Base-by-base conservation (phyloP, 2,113 vertebrate genomes). In the Myotis yumanensis region DNA sequence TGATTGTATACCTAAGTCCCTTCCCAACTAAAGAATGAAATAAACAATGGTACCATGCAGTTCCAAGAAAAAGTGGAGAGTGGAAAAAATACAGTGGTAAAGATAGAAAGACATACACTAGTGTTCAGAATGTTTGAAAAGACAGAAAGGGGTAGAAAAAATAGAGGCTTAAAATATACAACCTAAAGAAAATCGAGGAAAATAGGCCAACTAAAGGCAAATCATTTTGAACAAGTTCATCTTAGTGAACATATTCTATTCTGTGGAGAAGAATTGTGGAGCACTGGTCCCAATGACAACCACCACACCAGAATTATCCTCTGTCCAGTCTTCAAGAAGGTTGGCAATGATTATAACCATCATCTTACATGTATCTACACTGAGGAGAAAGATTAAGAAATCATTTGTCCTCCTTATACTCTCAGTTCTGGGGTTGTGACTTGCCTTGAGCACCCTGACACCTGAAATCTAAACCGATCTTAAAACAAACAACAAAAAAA, bases 381-480 rank as follows among this genome's bases (percentile, higher is more conserved):
- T 5, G 35, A 81, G 30, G 71, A 57, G 17, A 3, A 15, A 71
- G 57, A 68, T 14, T 9, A 69, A 72, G 54, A 80, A 57, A 46
- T 35, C 37, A 51, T 35, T 59, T 87, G 12, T 59, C 12, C 28
- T 86, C 9, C 23, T 8, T 5, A 69, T 11, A 62, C 43, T n/a
- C 28, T n/a, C 43, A 66, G 37, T 32, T 28, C 22, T 48, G 76
- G 54, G 23, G 8, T 18, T 68, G 30, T 35, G 32, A 75, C 32
- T 25, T 23, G 51, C n/a, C 51, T 43, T 72, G 46, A 94, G n/a
- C 46, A 86, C 30, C 22, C 15, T 18, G 59, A 30, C 18, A n/a
- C 15, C n/a, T 86, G 20, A 79, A 77, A 82, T 82, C 4, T 83
- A 48, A 89, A 64, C 75, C 3, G 75, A 76, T 93, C 66, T 91